A percentile compares a stretch with the other conserved stretches of the same genome.
Evolutionary conservation across 1,140 invertebrate genomes (phyloP).

Genomic region (Copidosoma floridanum): DNA sequence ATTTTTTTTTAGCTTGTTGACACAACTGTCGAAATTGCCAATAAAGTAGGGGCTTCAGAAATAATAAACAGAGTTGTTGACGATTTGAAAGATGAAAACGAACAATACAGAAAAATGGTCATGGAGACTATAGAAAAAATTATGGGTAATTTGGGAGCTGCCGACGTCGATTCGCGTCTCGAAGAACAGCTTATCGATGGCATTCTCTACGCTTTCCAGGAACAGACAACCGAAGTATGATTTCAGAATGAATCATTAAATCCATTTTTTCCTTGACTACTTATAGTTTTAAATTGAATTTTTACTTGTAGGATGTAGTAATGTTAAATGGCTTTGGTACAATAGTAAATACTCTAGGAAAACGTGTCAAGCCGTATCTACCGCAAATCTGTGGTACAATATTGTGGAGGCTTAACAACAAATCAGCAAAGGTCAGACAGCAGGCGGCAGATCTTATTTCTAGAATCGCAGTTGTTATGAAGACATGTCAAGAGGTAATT

Average conservation of each 20-base stretch:
- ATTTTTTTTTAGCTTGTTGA: slow-evolving; percentile 76
- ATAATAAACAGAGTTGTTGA: slow-evolving; percentile 98
- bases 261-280: no score
- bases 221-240: slow-evolving; percentile 94
- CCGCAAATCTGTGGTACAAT: slow-evolving; percentile 99
- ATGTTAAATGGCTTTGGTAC: slow-evolving; percentile 99
- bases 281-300: slow-evolving; percentile 12
- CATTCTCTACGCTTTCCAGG: slow-evolving; percentile 98
- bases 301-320: slow-evolving; percentile 81
- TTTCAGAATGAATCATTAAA: background rate
- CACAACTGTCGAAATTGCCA: slow-evolving; percentile 99
- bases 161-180: slow-evolving; percentile 94
- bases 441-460: slow-evolving; percentile 99
- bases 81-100: slow-evolving; percentile 99
- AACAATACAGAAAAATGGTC: slow-evolving; percentile 99
- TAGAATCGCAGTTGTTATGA: slow-evolving; percentile 98
- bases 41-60: slow-evolving; percentile 98
- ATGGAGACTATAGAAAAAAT: slow-evolving; percentile 99
- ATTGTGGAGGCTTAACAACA: slow-evolving; percentile 98
- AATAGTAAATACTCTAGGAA: slow-evolving; percentile 96
- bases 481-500: slow-evolving; percentile 93
- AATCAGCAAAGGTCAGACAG: slow-evolving; percentile 98
- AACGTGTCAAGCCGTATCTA: slow-evolving; percentile 96
- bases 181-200: slow-evolving; percentile 99
- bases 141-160: slow-evolving; percentile 94